These are phyloP conservation scores for Proisotoma minuta DNA, from an alignment of 2,888 invertebrate species.

Conservation along the genomic window DNA sequence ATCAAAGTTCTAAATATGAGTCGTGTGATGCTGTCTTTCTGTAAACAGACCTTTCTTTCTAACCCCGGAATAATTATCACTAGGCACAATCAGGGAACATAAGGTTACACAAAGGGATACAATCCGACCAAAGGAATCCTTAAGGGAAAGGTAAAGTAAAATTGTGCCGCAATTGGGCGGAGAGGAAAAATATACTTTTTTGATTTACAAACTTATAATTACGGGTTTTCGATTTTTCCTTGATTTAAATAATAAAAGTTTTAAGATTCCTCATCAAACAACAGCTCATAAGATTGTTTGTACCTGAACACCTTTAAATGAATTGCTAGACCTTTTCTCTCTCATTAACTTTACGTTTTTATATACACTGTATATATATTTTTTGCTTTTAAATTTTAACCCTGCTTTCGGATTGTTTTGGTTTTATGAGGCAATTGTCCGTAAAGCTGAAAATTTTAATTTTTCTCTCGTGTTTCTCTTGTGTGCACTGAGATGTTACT, in stretches of 20 bases:
- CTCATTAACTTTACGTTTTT: constrained; percentile 27
- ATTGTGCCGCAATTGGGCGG: constrained; percentile 40
- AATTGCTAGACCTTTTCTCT: not conserved
- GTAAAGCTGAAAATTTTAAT: not conserved
- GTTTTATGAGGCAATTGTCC: constrained; percentile 1
- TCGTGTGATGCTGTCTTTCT: too few relatives aligned
- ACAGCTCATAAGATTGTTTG: constrained; percentile 10
- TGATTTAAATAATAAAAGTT: constrained; percentile 17
- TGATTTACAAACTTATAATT: constrained; percentile 48
- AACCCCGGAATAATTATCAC: constrained; percentile 7
- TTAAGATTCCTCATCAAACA: constrained; percentile 18
- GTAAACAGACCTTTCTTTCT: not conserved
- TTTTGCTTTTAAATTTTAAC: not conserved
- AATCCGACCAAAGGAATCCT: constrained; percentile 8
- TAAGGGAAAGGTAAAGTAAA: constrained; percentile 28
- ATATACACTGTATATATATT: constrained; percentile 22
- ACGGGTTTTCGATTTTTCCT: constrained; percentile 35
- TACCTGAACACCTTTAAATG: not conserved
- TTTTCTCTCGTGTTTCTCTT: not conserved
- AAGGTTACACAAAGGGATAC: too few relatives aligned
- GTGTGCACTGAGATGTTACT: too few relatives aligned
- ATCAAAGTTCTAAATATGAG: too few relatives aligned
- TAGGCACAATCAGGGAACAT: constrained; percentile 11
- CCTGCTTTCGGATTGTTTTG: not conserved
- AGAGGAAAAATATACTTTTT: constrained; percentile 41